Conservation (phyloP, 2,113 vertebrate species). For the Ranitomeya imitator region DNA sequence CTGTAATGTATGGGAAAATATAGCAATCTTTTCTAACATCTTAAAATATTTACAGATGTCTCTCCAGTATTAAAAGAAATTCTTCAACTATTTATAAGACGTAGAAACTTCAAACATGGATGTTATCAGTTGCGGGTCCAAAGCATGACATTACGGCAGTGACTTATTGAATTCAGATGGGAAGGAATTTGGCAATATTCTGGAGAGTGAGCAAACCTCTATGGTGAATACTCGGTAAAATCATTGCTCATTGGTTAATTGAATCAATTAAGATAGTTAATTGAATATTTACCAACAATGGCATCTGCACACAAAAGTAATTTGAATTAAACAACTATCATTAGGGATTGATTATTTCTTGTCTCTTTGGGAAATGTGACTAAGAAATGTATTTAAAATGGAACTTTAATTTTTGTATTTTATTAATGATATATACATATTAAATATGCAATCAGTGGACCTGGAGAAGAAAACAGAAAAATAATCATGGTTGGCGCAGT, state of each 20-base stretch:
- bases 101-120: constrained; percentile 23
- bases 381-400: not conserved
- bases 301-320: not conserved
- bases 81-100: constrained; percentile 20
- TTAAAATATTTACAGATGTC: constrained; percentile 50
- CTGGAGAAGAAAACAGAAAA: no score
- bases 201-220: not conserved
- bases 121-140: constrained; percentile 31
- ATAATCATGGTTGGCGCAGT: no score
- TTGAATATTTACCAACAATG: not conserved
- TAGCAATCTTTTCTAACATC: constrained; percentile 23
- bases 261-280: not conserved
- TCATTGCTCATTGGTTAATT: not conserved
- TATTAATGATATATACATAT: not conserved
- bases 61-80: constrained; percentile 27
- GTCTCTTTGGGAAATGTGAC: not conserved
- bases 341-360: not conserved
- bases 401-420: not conserved
- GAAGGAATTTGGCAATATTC: not conserved
- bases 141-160: constrained; percentile 10
- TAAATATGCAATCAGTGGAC: no score
- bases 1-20: constrained; percentile 17
- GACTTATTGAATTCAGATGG: constrained; percentile 46
- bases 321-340: not conserved
- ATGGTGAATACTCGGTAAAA: not conserved